Evolutionary conservation across 2,113 vertebrate species (phyloP).

Genomic region (Campylorhamphus procurvoides): DNA sequence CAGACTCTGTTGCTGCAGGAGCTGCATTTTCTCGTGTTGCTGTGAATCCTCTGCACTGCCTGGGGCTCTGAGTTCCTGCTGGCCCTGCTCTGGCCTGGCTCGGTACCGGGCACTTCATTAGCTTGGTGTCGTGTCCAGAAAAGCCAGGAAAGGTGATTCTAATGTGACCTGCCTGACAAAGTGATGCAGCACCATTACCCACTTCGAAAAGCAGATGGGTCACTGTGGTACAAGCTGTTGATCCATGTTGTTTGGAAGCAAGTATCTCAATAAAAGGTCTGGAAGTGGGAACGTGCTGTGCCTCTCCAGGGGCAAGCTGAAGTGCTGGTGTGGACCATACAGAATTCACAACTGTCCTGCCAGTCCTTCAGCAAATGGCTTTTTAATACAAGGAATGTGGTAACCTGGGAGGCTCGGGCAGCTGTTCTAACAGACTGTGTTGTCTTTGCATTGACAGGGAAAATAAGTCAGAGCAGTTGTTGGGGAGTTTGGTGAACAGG

Average conservation of each 20-base stretch:
- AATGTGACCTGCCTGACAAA: not conserved
- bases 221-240: not conserved
- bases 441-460: constrained; percentile 54
- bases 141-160: not conserved
- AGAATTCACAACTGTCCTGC: not conserved
- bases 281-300: not conserved
- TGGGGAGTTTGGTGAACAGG: constrained; percentile 4
- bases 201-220: not conserved
- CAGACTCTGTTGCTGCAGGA: not conserved
- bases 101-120: not conserved
- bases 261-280: not conserved
- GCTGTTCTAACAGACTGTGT: constrained; percentile 57
- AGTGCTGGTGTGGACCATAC: rapidly evolving
- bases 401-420: constrained; percentile 11
- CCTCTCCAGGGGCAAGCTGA: not conserved
- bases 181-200: rapidly evolving
- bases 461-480: constrained; percentile 51
- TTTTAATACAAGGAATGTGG: not conserved
- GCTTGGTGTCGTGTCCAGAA: not conserved
- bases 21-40: not conserved
- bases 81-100: not conserved
- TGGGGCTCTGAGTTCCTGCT: not conserved
- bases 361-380: not conserved
- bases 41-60: not conserved
- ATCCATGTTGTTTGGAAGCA: not conserved